phyloP scores from a whole-genome alignment of 2,113 vertebrate genomes.

The Phodopus roborovskii region DNA sequence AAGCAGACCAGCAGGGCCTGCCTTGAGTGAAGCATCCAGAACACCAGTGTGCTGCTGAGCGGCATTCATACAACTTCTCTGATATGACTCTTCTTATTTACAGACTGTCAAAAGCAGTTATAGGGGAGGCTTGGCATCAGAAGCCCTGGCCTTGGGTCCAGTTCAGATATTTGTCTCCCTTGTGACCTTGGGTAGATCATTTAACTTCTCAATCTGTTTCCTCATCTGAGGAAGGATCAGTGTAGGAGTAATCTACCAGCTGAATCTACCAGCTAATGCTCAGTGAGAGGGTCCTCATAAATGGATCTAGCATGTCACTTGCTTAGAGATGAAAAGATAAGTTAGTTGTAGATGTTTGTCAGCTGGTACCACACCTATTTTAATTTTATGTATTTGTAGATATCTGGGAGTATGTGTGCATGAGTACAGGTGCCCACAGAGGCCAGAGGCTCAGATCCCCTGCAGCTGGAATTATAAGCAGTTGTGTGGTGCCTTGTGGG shows the following conservation, averaged over 20 bases:
- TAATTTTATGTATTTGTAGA: not conserved
- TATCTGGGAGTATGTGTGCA: not conserved
- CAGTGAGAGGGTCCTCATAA: not conserved
- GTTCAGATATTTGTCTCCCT: not conserved
- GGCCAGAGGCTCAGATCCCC: not conserved
- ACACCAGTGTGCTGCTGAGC: rapidly evolving
- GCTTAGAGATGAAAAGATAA: not conserved
- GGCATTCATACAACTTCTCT: not conserved
- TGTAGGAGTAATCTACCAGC: not conserved
- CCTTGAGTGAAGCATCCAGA: not conserved
- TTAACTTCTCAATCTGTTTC: not conserved
- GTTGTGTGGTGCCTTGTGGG: too few species aligned
- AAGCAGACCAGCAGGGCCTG: not conserved
- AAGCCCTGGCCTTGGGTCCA: not conserved
- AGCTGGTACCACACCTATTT: not conserved
- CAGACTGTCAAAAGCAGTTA: rapidly evolving
- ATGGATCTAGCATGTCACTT: not conserved
- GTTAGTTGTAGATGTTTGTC: not conserved
- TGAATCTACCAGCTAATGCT: not conserved
- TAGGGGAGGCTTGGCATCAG: not conserved
- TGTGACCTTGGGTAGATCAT: not conserved
- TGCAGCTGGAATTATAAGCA: not conserved
- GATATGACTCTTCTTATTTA: not conserved
- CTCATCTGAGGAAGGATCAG: not conserved
- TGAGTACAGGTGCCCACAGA: not conserved